Base-by-base conservation (phyloP, 1,140 invertebrate species). In the Drosophila takahashii region DNA sequence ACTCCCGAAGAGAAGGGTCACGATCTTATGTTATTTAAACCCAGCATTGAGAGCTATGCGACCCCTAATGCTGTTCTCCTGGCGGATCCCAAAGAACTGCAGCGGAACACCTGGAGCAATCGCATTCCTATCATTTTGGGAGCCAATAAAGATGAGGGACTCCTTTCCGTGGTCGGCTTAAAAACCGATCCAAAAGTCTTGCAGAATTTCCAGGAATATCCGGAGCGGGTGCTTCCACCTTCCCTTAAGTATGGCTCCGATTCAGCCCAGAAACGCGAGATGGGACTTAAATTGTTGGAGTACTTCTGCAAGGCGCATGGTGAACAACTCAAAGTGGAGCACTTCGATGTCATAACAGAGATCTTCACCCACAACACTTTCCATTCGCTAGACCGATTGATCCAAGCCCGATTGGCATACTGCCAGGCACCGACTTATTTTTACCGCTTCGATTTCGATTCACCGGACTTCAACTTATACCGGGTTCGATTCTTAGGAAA, bases 361-460 rank as follows among this genome's bases (percentile, higher is more conserved):
- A 51, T 89, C 6, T 62, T 72, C 16, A 75, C 81, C 0, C 90
- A 92, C 53, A 77, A 54, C 18, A 57, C 91, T 45, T 58, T 90
- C 18, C 86, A 93, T 51, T 58, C 61, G 3, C 83, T 91, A 52
- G 71, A 92, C 16, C 79, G 87, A n/a, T 32, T 90, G 11, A 51
- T 93, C 2, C 52, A 61, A 37, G 65, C 90, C 0, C 85, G 92
- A 18, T 57, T 79, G 18, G 50, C 81, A 15, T 85, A 90, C 34
- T 69, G 56, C 26, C 41, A 56, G 62, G 83, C 86, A 22, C 84
- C 92, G 0, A 91, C 92, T 1, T 93, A 92, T 79, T 67, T 93
- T 0, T 93, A 93, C 60, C 85, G 92, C 57, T 93, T 93, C 66
- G 86, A 91, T 36, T 83, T 93, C 36, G 90, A 93, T 44, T 91